A percentile compares a stretch with the other conserved stretches of the same genome.
Evolutionary conservation across 1,140 invertebrate genomes (phyloP).

Genomic region (Telenomus remus): DNA sequence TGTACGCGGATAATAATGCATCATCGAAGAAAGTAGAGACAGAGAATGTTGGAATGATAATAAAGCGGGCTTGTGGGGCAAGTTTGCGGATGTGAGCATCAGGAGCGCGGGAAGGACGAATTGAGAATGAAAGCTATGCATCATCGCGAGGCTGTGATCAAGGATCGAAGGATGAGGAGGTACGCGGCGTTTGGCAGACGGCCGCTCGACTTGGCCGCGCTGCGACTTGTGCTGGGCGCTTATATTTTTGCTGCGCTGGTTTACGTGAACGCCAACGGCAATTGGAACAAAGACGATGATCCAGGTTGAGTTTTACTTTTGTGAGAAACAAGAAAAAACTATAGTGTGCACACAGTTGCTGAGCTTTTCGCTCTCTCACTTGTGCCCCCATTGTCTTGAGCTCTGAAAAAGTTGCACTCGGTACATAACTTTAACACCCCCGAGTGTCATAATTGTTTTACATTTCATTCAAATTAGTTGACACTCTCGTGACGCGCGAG

Average conservation of each 20-base stretch:
- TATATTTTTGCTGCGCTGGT: constrained; percentile 66
- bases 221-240: constrained; percentile 64
- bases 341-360: not conserved
- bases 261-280: constrained; percentile 67
- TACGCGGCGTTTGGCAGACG: constrained; percentile 57
- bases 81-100: constrained; percentile 30
- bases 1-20: constrained; percentile 41
- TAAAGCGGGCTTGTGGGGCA: too few relatives aligned
- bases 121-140: constrained; percentile 56
- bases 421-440: too few relatives aligned
- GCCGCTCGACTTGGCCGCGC: constrained; percentile 63
- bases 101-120: constrained; percentile 45
- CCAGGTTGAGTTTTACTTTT: constrained; percentile 60
- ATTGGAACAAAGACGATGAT: constrained; percentile 73
- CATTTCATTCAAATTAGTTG: constrained; percentile 1
- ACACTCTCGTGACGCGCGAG: too few relatives aligned
- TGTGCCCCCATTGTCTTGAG: not conserved
- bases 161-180: constrained; percentile 45
- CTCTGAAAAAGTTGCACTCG: not conserved
- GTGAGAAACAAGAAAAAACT: too few relatives aligned
- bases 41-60: constrained; percentile 70
- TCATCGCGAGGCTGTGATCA: constrained; percentile 60
- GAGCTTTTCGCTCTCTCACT: too few relatives aligned
- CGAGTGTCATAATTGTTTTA: not conserved
- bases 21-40: constrained; percentile 44